Base-by-base conservation (phyloP, 2,888 invertebrate genomes). In the Petrolisthes manimaculis region DNA sequence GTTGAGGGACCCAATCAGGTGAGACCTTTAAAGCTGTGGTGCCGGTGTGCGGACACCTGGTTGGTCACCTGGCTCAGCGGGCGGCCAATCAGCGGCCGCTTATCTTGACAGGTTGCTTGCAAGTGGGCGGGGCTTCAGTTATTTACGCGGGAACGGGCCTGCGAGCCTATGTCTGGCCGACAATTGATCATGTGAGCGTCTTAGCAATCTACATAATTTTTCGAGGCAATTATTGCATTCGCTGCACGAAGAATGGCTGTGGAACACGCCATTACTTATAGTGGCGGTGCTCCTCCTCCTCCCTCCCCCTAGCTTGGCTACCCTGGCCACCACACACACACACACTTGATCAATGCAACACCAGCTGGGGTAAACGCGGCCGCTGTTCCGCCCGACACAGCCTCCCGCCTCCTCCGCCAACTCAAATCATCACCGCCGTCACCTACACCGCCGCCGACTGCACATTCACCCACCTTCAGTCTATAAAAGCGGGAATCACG, bases 131-230 rank as follows among this genome's bases (percentile, higher is more conserved):
- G 56, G 88, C 81, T 71, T 75, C 80, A n/a, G 84, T 84, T 84
- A 88, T 88, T 88, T 88, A 88, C 88, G 88, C 84, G 75, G 84
- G 84, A 88, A 88, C 84, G 84, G 84, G 80, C 88, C 88, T 84
- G 79, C 83, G 74, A 84, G 84, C 88, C 88, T 88, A 88, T 88
- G 80, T 84, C 88, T 80, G 81, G 84, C 84, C 84, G 81, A 84
- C 88, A 88, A 88, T 88, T 88, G 88, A 88, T 88, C 88, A 88
- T 81, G 83, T 81, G 84, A 88, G 84, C 84, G 88, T 88, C 88
- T 88, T 88, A 81, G 88, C 88, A 88, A 88, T 88, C 88, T 88
- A 88, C 88, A 88, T 88, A 88, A 88, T 88, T 88, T 88, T 88
- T 88, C 84, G 88, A 88, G 84, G 88, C 88, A 88, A 88, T 88